Evolutionary conservation across 2,888 invertebrate genomes (phyloP).

Genomic region (Plutella xylostella): DNA sequence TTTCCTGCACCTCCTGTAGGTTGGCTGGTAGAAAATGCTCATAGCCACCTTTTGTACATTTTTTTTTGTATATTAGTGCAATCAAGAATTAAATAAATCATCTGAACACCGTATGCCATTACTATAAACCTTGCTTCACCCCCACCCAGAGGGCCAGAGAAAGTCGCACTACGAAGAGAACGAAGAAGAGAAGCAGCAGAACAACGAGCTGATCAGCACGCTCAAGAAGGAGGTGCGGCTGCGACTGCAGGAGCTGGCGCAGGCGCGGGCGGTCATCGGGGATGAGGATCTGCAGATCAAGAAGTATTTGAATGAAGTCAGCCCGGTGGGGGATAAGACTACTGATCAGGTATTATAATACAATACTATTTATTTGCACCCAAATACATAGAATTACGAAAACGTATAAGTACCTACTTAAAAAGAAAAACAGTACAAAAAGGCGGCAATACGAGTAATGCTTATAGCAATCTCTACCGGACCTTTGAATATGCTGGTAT

Average conservation of each 20-base stretch:
- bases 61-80: too few species aligned
- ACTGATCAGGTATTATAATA: constrained; percentile 46
- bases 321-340: constrained; percentile 49
- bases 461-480: too few species aligned
- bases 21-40: too few species aligned
- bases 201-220: constrained; percentile 75
- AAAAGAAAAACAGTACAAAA: not conserved
- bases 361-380: not conserved
- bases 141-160: constrained; percentile 82
- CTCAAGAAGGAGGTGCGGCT: constrained; percentile 81
- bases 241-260: constrained; percentile 70
- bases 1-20: too few species aligned
- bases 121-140: too few species aligned
- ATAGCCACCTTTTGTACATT: too few species aligned
- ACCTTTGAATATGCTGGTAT: too few species aligned
- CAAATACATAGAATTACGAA: too few species aligned
- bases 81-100: too few species aligned
- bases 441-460: not conserved
- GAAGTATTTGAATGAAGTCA: constrained; percentile 55
- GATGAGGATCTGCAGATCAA: constrained; percentile 56
- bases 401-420: not conserved
- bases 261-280: constrained; percentile 61
- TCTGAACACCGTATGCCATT: too few species aligned
- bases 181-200: constrained; percentile 79
- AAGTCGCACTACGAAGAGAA: constrained; percentile 86